Percentiles rank a stretch among this genome's conserved stretches.
Evolutionary conservation across 2,888 invertebrate species (phyloP).

Genomic region (Pseudoips prasinana): DNA sequence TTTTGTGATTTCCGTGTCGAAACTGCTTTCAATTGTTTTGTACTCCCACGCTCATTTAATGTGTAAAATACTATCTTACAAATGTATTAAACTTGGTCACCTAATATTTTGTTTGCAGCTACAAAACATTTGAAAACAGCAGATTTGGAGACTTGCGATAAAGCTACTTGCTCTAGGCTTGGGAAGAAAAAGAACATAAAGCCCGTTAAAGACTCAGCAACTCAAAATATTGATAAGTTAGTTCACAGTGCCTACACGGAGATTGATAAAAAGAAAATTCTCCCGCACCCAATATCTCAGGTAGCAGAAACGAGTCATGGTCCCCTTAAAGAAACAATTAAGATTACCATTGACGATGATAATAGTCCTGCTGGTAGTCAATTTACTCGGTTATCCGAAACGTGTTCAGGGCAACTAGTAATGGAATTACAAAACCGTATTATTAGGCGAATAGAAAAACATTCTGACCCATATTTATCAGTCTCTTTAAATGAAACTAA

Average conservation of each 20-base stretch:
- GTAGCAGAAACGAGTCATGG: constrained; percentile 1
- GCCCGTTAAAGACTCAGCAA: too few relatives aligned
- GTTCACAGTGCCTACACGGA: too few relatives aligned
- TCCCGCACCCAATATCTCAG: not conserved
- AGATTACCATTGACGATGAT: constrained; percentile 16
- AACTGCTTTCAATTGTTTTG: constrained; percentile 50
- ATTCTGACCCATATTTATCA: constrained; percentile 30
- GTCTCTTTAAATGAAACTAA: constrained; percentile 33
- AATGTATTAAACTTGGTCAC: not conserved
- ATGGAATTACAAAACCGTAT: constrained; percentile 45
- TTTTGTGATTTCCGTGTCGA: not conserved
- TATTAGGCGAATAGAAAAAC: constrained; percentile 38
- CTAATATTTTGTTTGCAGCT: constrained; percentile 51
- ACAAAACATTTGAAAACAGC: constrained; percentile 42
- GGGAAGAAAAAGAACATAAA: too few relatives aligned
- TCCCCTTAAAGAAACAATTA: constrained; percentile 15
- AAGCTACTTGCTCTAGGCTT: constrained; percentile 17
- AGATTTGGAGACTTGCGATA: constrained; percentile 22
- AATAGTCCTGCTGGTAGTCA: constrained; percentile 13
- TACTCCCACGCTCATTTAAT: constrained; percentile 59
- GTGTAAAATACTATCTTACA: not conserved
- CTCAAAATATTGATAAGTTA: too few relatives aligned
- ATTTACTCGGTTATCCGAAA: constrained; percentile 31
- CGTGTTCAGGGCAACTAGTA: constrained; percentile 37
- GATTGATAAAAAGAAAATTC: too few relatives aligned